These are phyloP conservation scores for Nasonia vitripennis DNA, from an alignment of 1,140 invertebrate species.

Conservation along the genomic window DNA sequence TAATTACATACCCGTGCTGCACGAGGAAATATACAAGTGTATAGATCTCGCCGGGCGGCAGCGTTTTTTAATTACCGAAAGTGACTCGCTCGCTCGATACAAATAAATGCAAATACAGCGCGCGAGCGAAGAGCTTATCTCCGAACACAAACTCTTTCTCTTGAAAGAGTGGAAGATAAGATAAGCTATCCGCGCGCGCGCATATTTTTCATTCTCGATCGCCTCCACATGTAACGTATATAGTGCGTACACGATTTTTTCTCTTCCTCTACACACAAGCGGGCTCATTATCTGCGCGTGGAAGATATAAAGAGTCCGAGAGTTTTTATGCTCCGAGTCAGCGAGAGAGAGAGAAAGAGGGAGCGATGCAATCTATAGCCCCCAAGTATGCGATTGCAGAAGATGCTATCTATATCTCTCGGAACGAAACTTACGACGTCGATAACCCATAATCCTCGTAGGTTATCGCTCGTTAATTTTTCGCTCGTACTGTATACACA, in stretches of 20 bases:
- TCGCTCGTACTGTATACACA: neutral
- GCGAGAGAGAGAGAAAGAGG: too few species aligned
- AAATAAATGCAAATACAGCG: slow-evolving; percentile 11
- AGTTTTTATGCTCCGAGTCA: neutral
- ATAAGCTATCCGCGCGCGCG: neutral
- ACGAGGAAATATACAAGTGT: neutral
- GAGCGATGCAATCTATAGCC: neutral
- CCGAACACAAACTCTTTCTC: neutral
- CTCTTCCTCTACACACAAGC: neutral
- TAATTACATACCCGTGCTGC: too few species aligned
- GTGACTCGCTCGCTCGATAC: neutral
- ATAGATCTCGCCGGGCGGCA: neutral
- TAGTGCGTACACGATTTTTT: neutral
- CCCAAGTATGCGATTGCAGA: neutral
- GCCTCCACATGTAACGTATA: neutral
- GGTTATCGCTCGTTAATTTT: neutral
- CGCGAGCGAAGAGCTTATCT: neutral
- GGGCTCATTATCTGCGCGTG: neutral
- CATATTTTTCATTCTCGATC: slow-evolving; percentile 26
- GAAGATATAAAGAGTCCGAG: neutral
- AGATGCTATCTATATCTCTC: slow-evolving; percentile 1
- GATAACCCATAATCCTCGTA: neutral
- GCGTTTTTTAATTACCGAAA: neutral
- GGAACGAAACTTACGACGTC: neutral
- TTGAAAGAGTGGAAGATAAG: neutral